Percentiles rank a stretch among this genome's conserved stretches.
phyloP scores from a whole-genome alignment of 2,113 vertebrate species.

The Pitta sordida region DNA sequence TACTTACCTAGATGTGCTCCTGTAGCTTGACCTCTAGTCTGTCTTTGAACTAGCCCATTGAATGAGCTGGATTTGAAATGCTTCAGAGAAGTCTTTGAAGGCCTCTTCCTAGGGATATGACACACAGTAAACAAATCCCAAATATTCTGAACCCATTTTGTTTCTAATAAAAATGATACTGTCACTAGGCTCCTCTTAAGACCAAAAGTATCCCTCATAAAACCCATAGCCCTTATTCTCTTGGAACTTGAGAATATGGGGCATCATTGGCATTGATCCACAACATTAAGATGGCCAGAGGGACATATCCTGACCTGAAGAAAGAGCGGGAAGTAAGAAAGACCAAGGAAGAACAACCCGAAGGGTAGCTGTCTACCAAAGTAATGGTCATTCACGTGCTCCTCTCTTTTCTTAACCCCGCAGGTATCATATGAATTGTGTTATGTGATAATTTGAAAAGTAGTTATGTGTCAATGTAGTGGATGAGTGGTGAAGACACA shows the following conservation, averaged over 20 bases:
- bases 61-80: not conserved
- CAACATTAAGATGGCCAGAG: not conserved
- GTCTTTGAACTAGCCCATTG: not conserved
- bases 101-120: not conserved
- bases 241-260: too few relatives aligned
- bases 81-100: not conserved
- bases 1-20: not conserved
- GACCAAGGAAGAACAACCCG: not conserved
- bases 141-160: not conserved
- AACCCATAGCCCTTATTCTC: not conserved
- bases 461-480: not conserved
- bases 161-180: not conserved
- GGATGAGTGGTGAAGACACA: not conserved
- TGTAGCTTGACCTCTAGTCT: not conserved
- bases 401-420: not conserved
- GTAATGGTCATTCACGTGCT: not conserved
- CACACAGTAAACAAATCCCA: not conserved
- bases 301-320: not conserved
- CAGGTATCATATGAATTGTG: fast-evolving
- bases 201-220: not conserved
- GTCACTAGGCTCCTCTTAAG: not conserved
- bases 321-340: not conserved
- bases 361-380: not conserved
- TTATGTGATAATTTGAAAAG: not conserved
- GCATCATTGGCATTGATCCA: not conserved